These are phyloP conservation scores for Pelochelys cantorii DNA, from an alignment of 2,797 vertebrate species.

Conservation along the genomic window DNA sequence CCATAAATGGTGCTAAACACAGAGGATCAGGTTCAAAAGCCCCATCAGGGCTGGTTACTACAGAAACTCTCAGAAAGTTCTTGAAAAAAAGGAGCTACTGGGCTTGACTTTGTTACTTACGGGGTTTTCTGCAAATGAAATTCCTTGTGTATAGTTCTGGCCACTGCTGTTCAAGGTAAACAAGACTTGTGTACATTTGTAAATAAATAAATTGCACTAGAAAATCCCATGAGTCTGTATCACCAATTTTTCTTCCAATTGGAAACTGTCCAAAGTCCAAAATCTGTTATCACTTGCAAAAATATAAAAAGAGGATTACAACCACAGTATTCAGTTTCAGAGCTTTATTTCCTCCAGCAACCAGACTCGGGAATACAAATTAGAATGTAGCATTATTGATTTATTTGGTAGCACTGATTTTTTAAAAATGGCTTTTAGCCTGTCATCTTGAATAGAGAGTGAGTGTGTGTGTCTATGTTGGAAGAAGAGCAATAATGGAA, in stretches of 20 bases:
- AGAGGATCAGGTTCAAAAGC: background rate
- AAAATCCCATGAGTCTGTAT: background rate
- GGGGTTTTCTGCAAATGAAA: background rate
- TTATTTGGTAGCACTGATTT: background rate
- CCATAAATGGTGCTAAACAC: background rate
- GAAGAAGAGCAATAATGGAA: background rate
- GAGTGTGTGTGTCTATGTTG: background rate
- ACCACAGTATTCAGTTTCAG: constrained; percentile 2
- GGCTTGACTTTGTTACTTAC: rapidly evolving
- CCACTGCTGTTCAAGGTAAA: background rate
- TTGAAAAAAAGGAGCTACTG: rapidly evolving
- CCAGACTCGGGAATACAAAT: constrained; percentile 21
- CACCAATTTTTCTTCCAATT: background rate
- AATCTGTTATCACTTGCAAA: constrained; percentile 17
- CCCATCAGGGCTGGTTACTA: background rate
- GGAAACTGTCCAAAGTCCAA: background rate
- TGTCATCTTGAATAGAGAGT: constrained; percentile 9
- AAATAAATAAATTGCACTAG: background rate
- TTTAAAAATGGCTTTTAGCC: background rate
- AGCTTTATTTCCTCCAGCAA: constrained; percentile 32
- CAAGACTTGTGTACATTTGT: rapidly evolving
- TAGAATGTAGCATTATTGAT: background rate
- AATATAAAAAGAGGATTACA: background rate
- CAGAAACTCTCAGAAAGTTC: background rate
- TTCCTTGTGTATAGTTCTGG: background rate